Base-by-base conservation (phyloP, 2,797 vertebrate genomes). In the Rhynchotus rufescens region DNA sequence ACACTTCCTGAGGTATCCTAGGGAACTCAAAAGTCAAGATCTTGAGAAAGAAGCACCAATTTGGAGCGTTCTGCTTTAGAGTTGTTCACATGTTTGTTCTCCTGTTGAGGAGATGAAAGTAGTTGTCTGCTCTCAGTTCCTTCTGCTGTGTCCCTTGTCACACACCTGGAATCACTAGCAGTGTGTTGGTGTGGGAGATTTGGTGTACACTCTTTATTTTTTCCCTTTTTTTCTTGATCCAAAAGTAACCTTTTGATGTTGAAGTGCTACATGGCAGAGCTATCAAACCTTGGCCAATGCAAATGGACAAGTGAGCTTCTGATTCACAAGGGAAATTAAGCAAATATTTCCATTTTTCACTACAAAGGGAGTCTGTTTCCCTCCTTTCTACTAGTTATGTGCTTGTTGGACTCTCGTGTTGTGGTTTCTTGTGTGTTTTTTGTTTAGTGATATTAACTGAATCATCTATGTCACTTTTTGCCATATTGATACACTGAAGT, bases 1-100 rank as follows among this genome's bases (percentile, higher is more conserved):
- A 65, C 88, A 92, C 76, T 94, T 96, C 93, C 96, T 94, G 94
- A 95, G 88, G 92, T 92, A 94, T 96, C 71, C 94, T 90, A 90
- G 64, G 71, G 52, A 90, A 54, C 77, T 85, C 67, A 84, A 87
- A 92, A 90, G 74, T 77, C 82, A 93, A 87, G 69, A 81, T 84
- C 71, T 89, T 65, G 22, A 61, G 93, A 89, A 95, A 92, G 73
- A 90, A 86, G 52, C 45, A 9, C 22, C 74, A 62, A 79, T 65
- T 40, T 69, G 12, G 25, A 86, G 26, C 28, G 15, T 61, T 73
- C 51, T 19, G 10, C 59, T 78, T 51, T 15, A 87, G 45, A 86
- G 49, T 44, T 68, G 73, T 28, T 54, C 83, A 45, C 61, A 34
- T 90, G 32, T 67, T 91, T 54, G 49, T 85, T 3, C 20, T 78